Percentiles rank a stretch among this genome's conserved stretches.
These are phyloP conservation scores for Anodontia alba DNA, from an alignment of 2,888 invertebrate species.

Conservation along the genomic window DNA sequence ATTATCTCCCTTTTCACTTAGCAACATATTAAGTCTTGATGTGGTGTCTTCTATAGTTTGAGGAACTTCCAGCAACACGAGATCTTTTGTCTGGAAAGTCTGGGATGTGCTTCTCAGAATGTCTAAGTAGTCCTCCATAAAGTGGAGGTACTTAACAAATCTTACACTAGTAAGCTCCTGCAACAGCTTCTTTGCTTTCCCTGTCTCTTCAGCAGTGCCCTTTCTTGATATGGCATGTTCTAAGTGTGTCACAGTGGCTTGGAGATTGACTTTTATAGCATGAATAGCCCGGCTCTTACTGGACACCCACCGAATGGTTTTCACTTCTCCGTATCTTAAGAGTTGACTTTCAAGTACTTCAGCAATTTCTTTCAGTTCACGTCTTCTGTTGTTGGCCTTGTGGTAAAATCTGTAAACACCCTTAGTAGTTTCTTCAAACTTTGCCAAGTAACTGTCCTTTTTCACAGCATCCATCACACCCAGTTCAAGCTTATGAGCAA, in stretches of 20 bases:
- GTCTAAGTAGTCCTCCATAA: neutral
- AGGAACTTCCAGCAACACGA: neutral
- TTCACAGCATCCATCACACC: constrained; percentile 21
- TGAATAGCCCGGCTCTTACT: neutral
- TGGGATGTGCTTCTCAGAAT: neutral
- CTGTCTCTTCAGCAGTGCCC: neutral
- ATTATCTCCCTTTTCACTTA: neutral
- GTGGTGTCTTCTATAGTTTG: neutral
- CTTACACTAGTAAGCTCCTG: neutral
- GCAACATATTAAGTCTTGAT: neutral
- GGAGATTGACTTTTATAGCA: neutral
- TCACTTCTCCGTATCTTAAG: neutral
- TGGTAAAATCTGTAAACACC: constrained; percentile 16
- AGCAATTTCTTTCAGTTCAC: neutral
- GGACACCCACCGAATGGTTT: neutral
- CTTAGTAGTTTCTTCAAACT: constrained; percentile 6
- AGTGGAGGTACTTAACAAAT: neutral
- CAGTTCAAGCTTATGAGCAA: constrained; percentile 18
- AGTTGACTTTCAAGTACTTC: neutral
- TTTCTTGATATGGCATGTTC: neutral
- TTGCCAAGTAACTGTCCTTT: neutral
- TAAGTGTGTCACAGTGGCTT: neutral
- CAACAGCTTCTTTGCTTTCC: neutral
- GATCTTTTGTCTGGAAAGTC: neutral
- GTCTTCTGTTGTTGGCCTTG: neutral